Base-by-base conservation (phyloP, 1,140 invertebrate species). In the Ips nitidus region DNA sequence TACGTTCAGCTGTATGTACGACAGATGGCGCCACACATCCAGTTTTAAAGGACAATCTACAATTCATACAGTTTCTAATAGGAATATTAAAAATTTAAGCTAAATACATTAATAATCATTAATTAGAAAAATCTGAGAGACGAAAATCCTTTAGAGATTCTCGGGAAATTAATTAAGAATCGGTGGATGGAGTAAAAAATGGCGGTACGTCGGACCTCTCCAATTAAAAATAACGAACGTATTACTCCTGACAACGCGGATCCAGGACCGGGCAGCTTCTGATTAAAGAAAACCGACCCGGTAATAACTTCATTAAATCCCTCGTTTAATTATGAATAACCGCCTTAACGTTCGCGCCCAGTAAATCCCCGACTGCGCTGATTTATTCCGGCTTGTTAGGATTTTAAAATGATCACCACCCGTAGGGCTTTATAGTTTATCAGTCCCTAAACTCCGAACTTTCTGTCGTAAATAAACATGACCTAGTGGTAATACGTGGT, bases 221-320 rank as follows among this genome's bases (percentile, higher is more conserved):
- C 22, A 50, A 50, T 50, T 50, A 50, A 50, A 50, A 50, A 50
- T 50, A 50, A 50, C 45, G 45, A 22, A 50, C 45, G 45, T 22
- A 8, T 50, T 22, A 50, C 2, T 50, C 45, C 3, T 50, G 45
- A 50, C 45, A 50, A 8, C 45, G 22, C 45, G 3, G 45, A 50
- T 50, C 22, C 45, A 50, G 22, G 22, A 50, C 22, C 3, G 7
- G 7, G 45, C 45, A 50, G 22, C 22, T 50, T 50, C 22, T 55
- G 7, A 59, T 41, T 66, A 58, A 66, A 66, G 55, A 40, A 58
- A 66, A 57, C 47, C 40, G 36, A 38, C 56, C 42, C 42, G 22
- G 64, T 57, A 66, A 65, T 58, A 66, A 66, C 64, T 66, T 66
- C 64, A 66, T 66, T 66, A 66, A 58, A 47, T 66, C 53, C 4